Conservation (phyloP, 2,888 invertebrate genomes). For the Ctenicera cuprea region DNA sequence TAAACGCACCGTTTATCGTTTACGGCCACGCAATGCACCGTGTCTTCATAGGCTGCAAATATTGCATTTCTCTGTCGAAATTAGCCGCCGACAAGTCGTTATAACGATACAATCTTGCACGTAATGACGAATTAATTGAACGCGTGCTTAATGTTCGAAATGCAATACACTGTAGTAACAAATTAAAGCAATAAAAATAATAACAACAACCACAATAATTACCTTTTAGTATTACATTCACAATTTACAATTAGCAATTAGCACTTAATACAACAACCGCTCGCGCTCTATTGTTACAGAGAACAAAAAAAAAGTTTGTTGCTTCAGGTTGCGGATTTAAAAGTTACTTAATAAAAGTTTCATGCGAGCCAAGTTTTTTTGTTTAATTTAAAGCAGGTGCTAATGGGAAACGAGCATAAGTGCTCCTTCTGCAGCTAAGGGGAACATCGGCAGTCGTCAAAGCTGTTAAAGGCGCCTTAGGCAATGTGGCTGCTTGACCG, state of each 20-base stretch:
- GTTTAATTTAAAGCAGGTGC: slow-evolving; percentile 15
- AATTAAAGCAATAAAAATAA: neutral
- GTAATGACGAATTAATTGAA: slow-evolving; percentile 16
- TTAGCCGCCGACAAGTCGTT: neutral
- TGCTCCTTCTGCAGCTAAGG: slow-evolving; percentile 13
- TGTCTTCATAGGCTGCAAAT: slow-evolving; percentile 1
- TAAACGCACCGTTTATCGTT: slow-evolving; percentile 3
- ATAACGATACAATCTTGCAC: slow-evolving; percentile 17
- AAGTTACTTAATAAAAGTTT: slow-evolving; percentile 1
- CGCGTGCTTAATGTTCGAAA: slow-evolving; percentile 14
- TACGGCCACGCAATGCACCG: slow-evolving; percentile 4
- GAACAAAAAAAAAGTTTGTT: neutral
- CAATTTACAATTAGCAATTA: neutral
- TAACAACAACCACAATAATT: neutral
- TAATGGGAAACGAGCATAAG: slow-evolving; percentile 2
- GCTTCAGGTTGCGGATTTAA: neutral
- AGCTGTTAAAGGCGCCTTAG: slow-evolving; percentile 10
- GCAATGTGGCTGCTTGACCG: slow-evolving; percentile 38
- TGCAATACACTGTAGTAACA: neutral
- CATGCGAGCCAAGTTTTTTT: neutral
- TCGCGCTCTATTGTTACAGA: neutral
- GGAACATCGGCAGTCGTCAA: neutral
- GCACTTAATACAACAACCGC: neutral
- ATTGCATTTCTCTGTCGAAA: slow-evolving; percentile 10
- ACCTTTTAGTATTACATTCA: neutral